Base-by-base conservation (phyloP, 1,140 invertebrate species). In the Euwallacea similis region DNA sequence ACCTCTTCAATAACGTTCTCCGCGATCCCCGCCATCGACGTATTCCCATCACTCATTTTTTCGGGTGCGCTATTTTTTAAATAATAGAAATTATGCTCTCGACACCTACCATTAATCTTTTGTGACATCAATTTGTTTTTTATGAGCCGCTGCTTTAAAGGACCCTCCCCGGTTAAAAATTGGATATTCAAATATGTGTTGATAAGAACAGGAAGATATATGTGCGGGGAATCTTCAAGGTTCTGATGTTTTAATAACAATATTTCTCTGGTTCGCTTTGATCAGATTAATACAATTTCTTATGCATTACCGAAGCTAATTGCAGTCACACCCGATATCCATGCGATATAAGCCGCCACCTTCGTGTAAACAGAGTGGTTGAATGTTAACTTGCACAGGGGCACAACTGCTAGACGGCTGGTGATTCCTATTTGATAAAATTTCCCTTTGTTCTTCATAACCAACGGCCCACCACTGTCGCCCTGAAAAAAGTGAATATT, bases 331-430 rank as follows among this genome's bases (percentile, higher is more conserved):
- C 72, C 75, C 4, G 74, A 76, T 68, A 81, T 79, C 80, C 80
- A 81, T 10, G 60, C 54, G 33, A 81, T 79, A 64, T 80, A 81
- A 56, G 76, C 71, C 0, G 80, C 75, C 47, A 81, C 78, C 74
- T 76, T 75, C 2, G 77, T 79, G 65, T 80, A 81, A 47, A 81
- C 72, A 11, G 80, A 80, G 73, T 81, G 74, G 55, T 81, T 81
- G 59, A 80, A 79, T 44, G 75, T 69, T 15, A 81, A 69, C 42
- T 75, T 72, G 61, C 80, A 81, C 10, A 79, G 70, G 41, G 80
- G 77, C 47, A 81, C 66, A n/a, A 80, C 43, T 9, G 80, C 74
- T 42, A 81, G 69, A 64, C 76, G 79, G 66, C 80, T 81, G 0
- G 80, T 80, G 15, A 81, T 75, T 7, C 80, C 80, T 47, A 81